Evolutionary conservation across 2,797 vertebrate genomes (phyloP).

Genomic region (Centroberyx gerrardi): DNA sequence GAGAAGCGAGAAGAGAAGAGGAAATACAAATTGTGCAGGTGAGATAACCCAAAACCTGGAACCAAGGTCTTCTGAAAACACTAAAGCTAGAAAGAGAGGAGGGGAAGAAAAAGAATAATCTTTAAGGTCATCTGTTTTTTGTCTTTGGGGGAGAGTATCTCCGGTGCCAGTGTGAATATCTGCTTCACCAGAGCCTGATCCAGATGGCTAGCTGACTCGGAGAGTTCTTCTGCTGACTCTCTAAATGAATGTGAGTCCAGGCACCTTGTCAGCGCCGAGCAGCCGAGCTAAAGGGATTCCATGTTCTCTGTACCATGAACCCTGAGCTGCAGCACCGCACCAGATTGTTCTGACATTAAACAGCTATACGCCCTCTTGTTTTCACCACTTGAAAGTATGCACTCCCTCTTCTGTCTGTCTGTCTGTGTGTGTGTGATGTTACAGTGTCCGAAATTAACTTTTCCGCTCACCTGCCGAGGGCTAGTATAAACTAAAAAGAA

Average conservation of each 20-base stretch:
- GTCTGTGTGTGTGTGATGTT: constrained; percentile 19
- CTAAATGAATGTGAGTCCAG: constrained; percentile 74
- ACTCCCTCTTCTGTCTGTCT: constrained; percentile 36
- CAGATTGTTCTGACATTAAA: constrained; percentile 72
- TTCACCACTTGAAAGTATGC: constrained; percentile 56
- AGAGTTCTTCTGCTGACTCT: constrained; percentile 77
- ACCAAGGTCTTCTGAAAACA: constrained; percentile 59
- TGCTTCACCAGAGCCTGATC: constrained; percentile 70
- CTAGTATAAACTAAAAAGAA: constrained; percentile 24
- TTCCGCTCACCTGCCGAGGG: constrained; percentile 49
- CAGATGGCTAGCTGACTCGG: constrained; percentile 75
- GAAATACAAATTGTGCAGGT: constrained; percentile 69
- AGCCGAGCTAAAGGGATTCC: constrained; percentile 75
- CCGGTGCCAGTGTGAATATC: constrained; percentile 63
- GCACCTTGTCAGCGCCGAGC: constrained; percentile 73
- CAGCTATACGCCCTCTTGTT: constrained; percentile 64
- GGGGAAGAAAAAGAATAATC: background rate
- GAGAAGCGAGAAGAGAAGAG: constrained; percentile 36
- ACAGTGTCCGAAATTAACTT: constrained; percentile 55
- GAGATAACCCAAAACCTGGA: constrained; percentile 71
- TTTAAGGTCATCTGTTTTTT: constrained; percentile 68
- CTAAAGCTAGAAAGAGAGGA: constrained; percentile 49
- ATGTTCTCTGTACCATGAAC: constrained; percentile 77
- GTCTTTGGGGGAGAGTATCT: constrained; percentile 71
- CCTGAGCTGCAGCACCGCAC: constrained; percentile 61